Base-by-base conservation (phyloP, 1,140 invertebrate genomes). In the Radopholus similis region DNA sequence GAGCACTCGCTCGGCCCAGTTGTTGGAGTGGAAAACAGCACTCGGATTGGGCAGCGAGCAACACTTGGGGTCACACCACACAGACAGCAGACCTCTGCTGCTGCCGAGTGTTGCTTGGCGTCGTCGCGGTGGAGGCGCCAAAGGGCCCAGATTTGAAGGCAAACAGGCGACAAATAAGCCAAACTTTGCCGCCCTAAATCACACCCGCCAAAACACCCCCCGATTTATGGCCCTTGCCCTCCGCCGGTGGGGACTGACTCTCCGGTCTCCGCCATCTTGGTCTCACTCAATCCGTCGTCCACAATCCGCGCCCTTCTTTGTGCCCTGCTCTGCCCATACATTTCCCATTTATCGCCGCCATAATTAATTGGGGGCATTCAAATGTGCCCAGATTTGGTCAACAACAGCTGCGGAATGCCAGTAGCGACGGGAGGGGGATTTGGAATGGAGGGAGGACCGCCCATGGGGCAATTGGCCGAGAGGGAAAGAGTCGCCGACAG, bases 281-380 rank as follows among this genome's bases (percentile, higher is more conserved):
- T n/a, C n/a, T n/a, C n/a, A n/a, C n/a, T n/a, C n/a, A n/a, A n/a
- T n/a, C n/a, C n/a, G n/a, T 13, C 18, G 6, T 23, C 44, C 44
- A 47, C n/a, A 8, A 47, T 47, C 44, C 44, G 1, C 6, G 26
- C n/a, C n/a, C 26, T 13, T 23, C 1, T 5, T 13, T 15, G 15
- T 6, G n/a, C 44, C 44, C 13, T 47, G n/a, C 44, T 47, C 44
- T 21, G 0, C 2, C 44, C 44, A 1, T 1, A n/a, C 47, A 51
- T 51, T 15, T 9, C 47, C n/a, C 8, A 51, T 51, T 51, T 51
- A 51, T 51, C 30, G 30, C 30, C 47, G 47, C 47, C 30, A 51
- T 51, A 51, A 51, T 51, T 51, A 51, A 51, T 51, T 51, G 47
- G 47, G 47, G 47, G 30, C 47, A 51, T 51, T 51, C 47, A 51